phyloP scores from a whole-genome alignment of 2,113 vertebrate genomes.

The Cochlearius cochlearius region DNA sequence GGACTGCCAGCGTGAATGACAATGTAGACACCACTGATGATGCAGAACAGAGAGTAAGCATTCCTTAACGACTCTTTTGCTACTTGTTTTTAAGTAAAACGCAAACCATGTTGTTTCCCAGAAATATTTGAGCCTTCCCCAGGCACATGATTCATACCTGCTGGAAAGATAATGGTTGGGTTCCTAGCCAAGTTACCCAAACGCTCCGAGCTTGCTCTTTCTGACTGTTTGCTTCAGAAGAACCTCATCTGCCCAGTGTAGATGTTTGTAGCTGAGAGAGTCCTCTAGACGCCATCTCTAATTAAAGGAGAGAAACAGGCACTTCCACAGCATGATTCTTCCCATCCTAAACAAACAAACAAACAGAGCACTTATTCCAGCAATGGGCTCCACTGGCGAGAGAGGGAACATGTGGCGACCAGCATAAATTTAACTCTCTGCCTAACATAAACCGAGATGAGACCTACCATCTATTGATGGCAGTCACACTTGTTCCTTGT shows the following conservation, averaged over 20 bases:
- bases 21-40: not conserved
- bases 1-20: not conserved
- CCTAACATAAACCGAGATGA: not conserved
- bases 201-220: not conserved
- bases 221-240: not conserved
- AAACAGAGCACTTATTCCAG: not conserved
- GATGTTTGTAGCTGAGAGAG: not conserved
- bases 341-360: not conserved
- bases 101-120: not conserved
- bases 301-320: not conserved
- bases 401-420: not conserved
- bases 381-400: rapidly evolving
- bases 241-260: not conserved
- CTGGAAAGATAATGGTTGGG: not conserved
- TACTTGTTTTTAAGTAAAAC: not conserved
- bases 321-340: not conserved
- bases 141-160: not conserved
- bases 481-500: not conserved
- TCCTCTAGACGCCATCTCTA: not conserved
- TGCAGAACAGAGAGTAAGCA: not conserved
- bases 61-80: not conserved
- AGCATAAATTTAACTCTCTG: not conserved
- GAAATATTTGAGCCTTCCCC: not conserved
- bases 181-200: not conserved
- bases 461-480: not conserved